phyloP scores from a whole-genome alignment of 2,797 vertebrate species.

The Falco cherrug region DNA sequence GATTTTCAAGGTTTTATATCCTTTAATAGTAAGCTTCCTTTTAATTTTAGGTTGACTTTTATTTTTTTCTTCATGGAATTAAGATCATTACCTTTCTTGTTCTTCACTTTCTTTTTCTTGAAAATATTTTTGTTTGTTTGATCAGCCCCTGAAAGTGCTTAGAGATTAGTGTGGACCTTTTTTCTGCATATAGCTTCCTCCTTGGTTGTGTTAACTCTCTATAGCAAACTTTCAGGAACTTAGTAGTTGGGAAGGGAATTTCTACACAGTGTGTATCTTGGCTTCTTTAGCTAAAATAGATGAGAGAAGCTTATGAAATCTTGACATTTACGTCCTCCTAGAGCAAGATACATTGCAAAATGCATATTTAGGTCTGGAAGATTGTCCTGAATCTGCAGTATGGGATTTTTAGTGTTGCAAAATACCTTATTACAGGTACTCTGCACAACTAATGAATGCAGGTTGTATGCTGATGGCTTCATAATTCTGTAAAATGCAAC shows the following conservation, averaged over 20 bases:
- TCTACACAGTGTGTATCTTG: neutral
- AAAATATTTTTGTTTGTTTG: neutral
- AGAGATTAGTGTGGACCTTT: neutral
- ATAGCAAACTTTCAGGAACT: neutral
- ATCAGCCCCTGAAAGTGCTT: neutral
- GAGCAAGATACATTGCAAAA: neutral
- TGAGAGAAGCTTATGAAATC: neutral
- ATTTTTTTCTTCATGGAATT: neutral
- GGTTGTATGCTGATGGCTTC: neutral
- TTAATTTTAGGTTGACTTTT: neutral
- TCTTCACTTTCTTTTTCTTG: neutral
- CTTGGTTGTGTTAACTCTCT: neutral
- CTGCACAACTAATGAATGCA: neutral
- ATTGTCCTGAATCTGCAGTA: neutral
- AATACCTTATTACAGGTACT: neutral
- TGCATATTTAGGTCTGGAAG: neutral
- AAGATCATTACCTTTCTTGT: neutral
- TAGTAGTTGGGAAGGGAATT: neutral
- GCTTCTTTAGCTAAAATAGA: neutral
- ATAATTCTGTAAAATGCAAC: neutral
- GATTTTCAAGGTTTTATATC: neutral
- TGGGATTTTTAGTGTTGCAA: neutral
- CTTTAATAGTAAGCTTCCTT: neutral
- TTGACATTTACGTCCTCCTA: neutral
- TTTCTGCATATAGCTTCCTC: neutral